Percentiles rank a stretch among this genome's conserved stretches.
Conservation (phyloP, 2,888 invertebrate genomes). For the Isotomurus palustris region DNA sequence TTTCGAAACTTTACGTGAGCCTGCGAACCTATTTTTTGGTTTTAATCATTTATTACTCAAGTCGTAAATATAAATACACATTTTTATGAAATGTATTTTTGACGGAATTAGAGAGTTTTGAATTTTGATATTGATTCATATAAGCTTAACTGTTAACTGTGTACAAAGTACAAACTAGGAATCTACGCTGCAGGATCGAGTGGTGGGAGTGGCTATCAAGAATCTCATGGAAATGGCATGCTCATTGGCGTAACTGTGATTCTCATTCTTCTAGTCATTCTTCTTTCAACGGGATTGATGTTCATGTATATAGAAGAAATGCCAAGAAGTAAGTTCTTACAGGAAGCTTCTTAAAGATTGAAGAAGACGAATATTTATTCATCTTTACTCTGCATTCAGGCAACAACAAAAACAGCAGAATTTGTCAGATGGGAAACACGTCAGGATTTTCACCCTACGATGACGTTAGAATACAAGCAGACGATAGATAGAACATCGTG, state of each 20-base stretch:
- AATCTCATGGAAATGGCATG: conserved; percentile 25
- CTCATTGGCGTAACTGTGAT: conserved; percentile 29
- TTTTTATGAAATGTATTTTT: too few species aligned
- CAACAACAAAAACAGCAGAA: conserved; percentile 29
- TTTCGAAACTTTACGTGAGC: too few species aligned
- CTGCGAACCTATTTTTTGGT: too few species aligned
- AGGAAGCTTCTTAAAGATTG: too few species aligned
- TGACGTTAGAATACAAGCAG: conserved; percentile 33
- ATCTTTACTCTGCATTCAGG: too few species aligned
- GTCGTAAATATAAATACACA: too few species aligned
- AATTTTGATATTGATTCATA: too few species aligned
- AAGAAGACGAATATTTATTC: too few species aligned
- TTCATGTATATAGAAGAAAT: conserved; percentile 37
- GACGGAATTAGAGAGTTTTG: too few species aligned
- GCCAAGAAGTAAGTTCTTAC: conserved; percentile 35
- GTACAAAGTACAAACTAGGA: too few species aligned
- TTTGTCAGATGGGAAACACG: conserved; percentile 33
- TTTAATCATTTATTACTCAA: too few species aligned
- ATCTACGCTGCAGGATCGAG: conserved; percentile 21
- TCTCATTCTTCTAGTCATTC: conserved; percentile 39
- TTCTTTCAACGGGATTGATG: conserved; percentile 26
- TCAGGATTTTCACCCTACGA: conserved; percentile 36
- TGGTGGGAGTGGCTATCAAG: conserved; percentile 22
- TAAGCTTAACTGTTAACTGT: too few species aligned
- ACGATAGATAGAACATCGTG: conserved; percentile 36